These are phyloP conservation scores for Aphis craccivora DNA, from an alignment of 1,140 invertebrate genomes.

Conservation along the genomic window DNA sequence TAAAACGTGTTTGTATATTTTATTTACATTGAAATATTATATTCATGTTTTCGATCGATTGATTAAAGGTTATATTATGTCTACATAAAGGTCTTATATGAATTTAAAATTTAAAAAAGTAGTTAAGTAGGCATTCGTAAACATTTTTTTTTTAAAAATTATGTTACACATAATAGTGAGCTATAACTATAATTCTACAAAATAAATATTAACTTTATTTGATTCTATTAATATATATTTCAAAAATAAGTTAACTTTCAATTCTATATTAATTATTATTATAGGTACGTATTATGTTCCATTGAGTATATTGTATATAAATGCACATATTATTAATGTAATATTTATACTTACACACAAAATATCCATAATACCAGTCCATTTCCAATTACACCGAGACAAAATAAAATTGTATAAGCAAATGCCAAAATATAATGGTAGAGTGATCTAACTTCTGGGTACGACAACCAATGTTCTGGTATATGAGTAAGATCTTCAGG, in stretches of 20 bases:
- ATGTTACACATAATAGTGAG: too few relatives aligned
- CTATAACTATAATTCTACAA: too few relatives aligned
- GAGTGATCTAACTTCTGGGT: constrained; percentile 79
- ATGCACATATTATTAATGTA: neutral
- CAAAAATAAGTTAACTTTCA: neutral
- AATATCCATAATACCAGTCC: constrained; percentile 91
- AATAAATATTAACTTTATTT: neutral
- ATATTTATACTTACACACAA: constrained; percentile 70
- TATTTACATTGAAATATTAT: too few relatives aligned
- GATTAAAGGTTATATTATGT: neutral
- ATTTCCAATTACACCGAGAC: constrained; percentile 81
- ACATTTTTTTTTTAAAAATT: neutral
- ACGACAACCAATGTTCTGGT: constrained; percentile 83
- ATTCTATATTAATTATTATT: neutral
- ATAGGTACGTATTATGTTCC: neutral
- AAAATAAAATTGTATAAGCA: constrained; percentile 80
- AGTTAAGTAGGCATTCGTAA: neutral
- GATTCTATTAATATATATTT: neutral
- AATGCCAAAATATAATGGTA: constrained; percentile 84
- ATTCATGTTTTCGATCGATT: neutral
- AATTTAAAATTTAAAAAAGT: neutral
- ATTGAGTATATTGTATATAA: neutral
- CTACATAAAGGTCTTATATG: neutral
- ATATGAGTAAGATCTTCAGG: constrained; percentile 78
- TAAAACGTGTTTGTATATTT: too few relatives aligned